A percentile compares a stretch with the other conserved stretches of the same genome.
phyloP scores from a whole-genome alignment of 1,140 invertebrate genomes.

The Calosoma granatense region DNA sequence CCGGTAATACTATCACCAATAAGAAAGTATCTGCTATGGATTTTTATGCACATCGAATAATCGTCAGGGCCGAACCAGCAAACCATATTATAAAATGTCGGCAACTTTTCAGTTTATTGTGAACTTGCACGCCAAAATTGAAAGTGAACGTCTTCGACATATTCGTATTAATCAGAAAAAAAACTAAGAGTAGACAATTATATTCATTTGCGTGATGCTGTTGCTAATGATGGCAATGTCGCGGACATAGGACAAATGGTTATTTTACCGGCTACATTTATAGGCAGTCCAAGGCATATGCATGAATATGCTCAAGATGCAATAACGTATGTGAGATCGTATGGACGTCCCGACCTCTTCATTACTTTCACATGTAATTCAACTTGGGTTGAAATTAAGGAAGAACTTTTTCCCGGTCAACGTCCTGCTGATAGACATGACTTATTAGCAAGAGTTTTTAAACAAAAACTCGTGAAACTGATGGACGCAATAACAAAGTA shows the following conservation, averaged over 20 bases:
- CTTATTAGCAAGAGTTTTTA: slow-evolving; percentile 34
- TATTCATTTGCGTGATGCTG: slow-evolving; percentile 28
- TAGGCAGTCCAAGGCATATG: slow-evolving; percentile 28
- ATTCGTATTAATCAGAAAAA: slow-evolving; percentile 36
- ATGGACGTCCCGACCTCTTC: slow-evolving; percentile 29
- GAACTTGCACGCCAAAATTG: slow-evolving; percentile 41
- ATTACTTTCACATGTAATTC: slow-evolving; percentile 27
- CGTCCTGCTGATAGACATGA: slow-evolving; percentile 36
- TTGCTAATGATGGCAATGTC: slow-evolving; percentile 24
- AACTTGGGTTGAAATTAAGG: slow-evolving; percentile 32
- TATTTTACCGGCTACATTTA: slow-evolving; percentile 27
- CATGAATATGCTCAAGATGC: slow-evolving; percentile 26
- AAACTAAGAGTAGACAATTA: slow-evolving; percentile 38
- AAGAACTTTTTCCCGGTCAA: slow-evolving; percentile 24
- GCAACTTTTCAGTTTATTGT: slow-evolving; percentile 32
- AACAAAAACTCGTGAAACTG: slow-evolving; percentile 32
- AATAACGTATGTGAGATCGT: slow-evolving; percentile 35
- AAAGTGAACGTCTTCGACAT: slow-evolving; percentile 31
- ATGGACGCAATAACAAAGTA: slow-evolving; percentile 29
- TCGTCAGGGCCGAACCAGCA: slow-evolving; percentile 29
- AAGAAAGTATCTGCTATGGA: slow-evolving; percentile 34
- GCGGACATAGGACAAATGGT: slow-evolving; percentile 22
- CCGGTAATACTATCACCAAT: slow-evolving; percentile 21
- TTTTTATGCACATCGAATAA: slow-evolving; percentile 34
- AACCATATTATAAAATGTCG: slow-evolving; percentile 30